These are phyloP conservation scores for Drosophila pseudotalamancana DNA, from an alignment of 2,888 invertebrate species.

Conservation along the genomic window DNA sequence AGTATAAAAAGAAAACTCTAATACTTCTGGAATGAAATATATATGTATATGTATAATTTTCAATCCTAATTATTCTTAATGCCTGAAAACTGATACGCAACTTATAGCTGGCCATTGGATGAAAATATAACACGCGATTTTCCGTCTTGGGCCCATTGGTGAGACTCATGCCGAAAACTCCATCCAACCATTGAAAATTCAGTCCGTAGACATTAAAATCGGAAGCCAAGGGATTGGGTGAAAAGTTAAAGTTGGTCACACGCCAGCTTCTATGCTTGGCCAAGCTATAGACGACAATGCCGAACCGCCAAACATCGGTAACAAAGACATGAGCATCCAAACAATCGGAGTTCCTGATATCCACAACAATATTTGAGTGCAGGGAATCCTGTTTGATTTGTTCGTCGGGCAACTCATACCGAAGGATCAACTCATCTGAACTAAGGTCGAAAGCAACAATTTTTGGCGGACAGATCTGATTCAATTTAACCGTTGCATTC, in stretches of 20 bases:
- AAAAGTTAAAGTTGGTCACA: conserved; percentile 81
- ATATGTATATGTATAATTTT: too few relatives aligned
- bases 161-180: conserved; percentile 90
- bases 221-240: conserved; percentile 85
- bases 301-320: conserved; percentile 88
- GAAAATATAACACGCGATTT: conserved; percentile 90
- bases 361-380: conserved; percentile 86
- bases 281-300: conserved; percentile 83
- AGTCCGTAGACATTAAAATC: conserved; percentile 90
- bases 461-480: conserved; percentile 90
- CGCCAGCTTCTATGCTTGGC: conserved; percentile 82
- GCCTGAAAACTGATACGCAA: conserved; percentile 64
- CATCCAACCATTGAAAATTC: conserved; percentile 93
- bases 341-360: conserved; percentile 85
- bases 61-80: too few relatives aligned
- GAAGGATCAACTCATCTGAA: conserved; percentile 87
- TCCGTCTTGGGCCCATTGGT: conserved; percentile 85
- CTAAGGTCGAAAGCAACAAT: conserved; percentile 89
- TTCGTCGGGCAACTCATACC: conserved; percentile 88
- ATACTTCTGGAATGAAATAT: too few relatives aligned
- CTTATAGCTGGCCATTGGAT: conserved; percentile 92
- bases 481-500: conserved; percentile 88
- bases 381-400: conserved; percentile 88
- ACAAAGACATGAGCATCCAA: conserved; percentile 87
- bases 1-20: too few relatives aligned